Percentiles rank a stretch among this genome's conserved stretches.
Evolutionary conservation across 2,888 invertebrate species (phyloP).

Genomic region (Lasioglossum figueresi): DNA sequence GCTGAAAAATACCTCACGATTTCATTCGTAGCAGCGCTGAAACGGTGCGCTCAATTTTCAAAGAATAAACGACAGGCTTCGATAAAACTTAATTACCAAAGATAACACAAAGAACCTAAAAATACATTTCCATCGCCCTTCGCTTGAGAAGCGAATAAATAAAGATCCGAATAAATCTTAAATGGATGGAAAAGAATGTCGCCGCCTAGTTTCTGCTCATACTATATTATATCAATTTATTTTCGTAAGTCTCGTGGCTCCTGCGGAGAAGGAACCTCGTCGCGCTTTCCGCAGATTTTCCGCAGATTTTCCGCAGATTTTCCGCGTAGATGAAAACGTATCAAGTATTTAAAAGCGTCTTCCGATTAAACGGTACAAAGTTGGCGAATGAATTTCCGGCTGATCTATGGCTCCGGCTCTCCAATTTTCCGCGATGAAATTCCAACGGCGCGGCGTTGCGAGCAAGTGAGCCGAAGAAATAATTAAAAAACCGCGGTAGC

Average conservation of each 20-base stretch:
- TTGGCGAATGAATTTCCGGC: slow-evolving; percentile 24
- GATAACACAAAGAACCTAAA: background rate
- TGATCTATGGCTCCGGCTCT: slow-evolving; percentile 1
- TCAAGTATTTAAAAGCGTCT: slow-evolving; percentile 28
- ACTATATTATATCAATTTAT: background rate
- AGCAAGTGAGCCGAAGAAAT: background rate
- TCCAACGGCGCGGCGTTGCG: background rate
- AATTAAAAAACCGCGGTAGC: background rate
- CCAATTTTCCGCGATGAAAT: slow-evolving; percentile 8
- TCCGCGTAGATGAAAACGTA: background rate
- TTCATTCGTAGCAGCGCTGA: background rate
- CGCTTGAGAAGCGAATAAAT: background rate
- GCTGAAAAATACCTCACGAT: background rate
- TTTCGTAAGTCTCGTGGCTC: background rate
- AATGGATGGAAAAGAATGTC: background rate
- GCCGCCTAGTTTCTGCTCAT: background rate
- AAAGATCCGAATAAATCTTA: background rate
- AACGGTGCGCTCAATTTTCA: background rate
- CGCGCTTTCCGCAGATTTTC: background rate
- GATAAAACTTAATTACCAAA: background rate
- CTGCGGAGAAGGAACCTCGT: background rate
- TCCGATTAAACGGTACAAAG: slow-evolving; percentile 27
- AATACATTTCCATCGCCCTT: background rate
- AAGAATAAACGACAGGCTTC: background rate
- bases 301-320: background rate